Evolutionary conservation across 2,113 vertebrate genomes (phyloP).

Genomic region (Perca flavescens): DNA sequence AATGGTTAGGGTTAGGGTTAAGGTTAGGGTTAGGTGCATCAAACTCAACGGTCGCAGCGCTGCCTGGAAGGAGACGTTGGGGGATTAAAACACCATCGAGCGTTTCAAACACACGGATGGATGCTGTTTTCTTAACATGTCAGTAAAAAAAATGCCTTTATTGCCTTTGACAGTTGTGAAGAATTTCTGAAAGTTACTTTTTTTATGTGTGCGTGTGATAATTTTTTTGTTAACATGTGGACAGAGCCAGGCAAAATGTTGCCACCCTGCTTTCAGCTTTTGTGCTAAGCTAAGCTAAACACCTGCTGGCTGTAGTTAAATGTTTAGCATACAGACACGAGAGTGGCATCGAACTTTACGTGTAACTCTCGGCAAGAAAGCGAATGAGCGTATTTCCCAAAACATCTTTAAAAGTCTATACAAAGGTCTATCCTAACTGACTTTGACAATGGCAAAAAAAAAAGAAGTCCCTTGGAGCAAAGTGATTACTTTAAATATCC

Average conservation of each 20-base stretch:
- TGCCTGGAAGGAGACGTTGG: no score
- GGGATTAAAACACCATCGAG: no score
- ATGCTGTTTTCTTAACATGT: not conserved
- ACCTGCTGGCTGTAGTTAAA: not conserved
- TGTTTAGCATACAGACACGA: not conserved
- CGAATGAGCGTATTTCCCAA: not conserved
- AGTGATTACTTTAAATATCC: constrained; percentile 36
- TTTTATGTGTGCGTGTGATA: not conserved
- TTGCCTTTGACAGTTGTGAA: not conserved
- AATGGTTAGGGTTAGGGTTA: no score
- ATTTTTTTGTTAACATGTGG: not conserved
- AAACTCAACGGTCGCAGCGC: no score
- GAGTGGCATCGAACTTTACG: not conserved
- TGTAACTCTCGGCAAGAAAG: not conserved
- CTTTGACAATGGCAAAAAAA: not conserved
- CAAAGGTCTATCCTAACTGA: not conserved
- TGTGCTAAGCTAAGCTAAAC: not conserved
- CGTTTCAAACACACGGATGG: not conserved
- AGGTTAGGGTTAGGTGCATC: no score
- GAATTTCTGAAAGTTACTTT: not conserved
- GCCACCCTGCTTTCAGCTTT: not conserved
- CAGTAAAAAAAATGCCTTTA: not conserved
- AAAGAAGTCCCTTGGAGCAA: constrained; percentile 14
- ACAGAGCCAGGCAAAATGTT: not conserved
- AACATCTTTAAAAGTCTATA: not conserved